These are phyloP conservation scores for Plecotus auritus DNA, from an alignment of 2,113 vertebrate species.

Conservation along the genomic window DNA sequence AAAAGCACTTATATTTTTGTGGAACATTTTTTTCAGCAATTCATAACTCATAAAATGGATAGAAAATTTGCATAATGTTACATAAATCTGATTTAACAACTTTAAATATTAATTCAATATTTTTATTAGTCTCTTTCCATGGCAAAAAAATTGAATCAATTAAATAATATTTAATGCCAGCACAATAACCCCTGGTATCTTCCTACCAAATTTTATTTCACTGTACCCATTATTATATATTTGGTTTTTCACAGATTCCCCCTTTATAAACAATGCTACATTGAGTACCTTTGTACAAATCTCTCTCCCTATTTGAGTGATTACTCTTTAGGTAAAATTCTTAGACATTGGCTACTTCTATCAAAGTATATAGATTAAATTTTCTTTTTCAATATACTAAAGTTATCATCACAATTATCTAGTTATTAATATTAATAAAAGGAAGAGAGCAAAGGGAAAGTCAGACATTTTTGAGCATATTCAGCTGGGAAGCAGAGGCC, in stretches of 20 bases:
- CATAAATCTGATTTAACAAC: neutral
- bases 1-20: neutral
- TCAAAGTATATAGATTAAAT: neutral
- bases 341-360: neutral
- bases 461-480: no score
- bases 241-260: neutral
- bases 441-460: no score
- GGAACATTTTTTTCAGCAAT: neutral
- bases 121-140: neutral
- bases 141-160: neutral
- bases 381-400: neutral
- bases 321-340: neutral
- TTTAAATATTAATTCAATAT: neutral
- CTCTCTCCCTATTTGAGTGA: neutral
- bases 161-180: neutral
- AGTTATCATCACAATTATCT: no score
- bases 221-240: neutral
- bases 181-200: neutral
- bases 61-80: neutral
- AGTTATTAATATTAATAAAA: no score
- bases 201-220: conserved; percentile 26
- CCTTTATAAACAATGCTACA: neutral
- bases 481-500: no score
- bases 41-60: neutral
- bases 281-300: neutral